A percentile compares a stretch with the other conserved stretches of the same genome.
phyloP scores from a whole-genome alignment of 1,140 invertebrate species.

The Plutomurus gul region DNA sequence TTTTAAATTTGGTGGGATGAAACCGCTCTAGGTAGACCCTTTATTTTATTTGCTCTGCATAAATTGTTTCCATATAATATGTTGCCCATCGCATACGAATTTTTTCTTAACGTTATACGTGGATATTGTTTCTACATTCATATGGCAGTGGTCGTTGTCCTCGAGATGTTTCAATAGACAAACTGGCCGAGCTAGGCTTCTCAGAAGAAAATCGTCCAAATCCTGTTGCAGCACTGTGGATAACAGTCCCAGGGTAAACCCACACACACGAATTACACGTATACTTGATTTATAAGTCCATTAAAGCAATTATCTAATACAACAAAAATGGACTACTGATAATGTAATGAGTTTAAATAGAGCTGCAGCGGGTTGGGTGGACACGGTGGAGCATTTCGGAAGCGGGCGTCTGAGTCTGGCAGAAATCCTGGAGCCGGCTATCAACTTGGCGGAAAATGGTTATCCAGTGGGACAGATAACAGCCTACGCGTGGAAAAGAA shows the following conservation, averaged over 20 bases:
- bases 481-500: constrained; percentile 54
- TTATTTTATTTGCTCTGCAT: too few species aligned
- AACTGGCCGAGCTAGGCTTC: constrained; percentile 36
- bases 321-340: background rate
- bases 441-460: constrained; percentile 57
- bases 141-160: constrained; percentile 43
- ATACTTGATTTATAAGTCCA: background rate
- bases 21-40: too few species aligned
- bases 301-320: too few species aligned
- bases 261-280: background rate
- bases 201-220: constrained; percentile 46
- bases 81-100: too few species aligned
- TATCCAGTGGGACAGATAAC: constrained; percentile 55
- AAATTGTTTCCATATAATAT: too few species aligned
- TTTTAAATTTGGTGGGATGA: too few species aligned
- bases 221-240: constrained; percentile 33
- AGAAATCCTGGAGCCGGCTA: constrained; percentile 56
- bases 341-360: constrained; percentile 1
- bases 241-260: constrained; percentile 51
- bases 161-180: constrained; percentile 13
- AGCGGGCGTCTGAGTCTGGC: constrained; percentile 49
- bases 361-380: constrained; percentile 46
- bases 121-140: background rate
- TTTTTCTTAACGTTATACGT: too few species aligned
- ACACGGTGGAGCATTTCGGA: constrained; percentile 49